Evolutionary conservation across 2,888 invertebrate species (phyloP), one percentile per base, ranked within the genome.

Genomic region (Caenorhabditis sinica): DNA sequence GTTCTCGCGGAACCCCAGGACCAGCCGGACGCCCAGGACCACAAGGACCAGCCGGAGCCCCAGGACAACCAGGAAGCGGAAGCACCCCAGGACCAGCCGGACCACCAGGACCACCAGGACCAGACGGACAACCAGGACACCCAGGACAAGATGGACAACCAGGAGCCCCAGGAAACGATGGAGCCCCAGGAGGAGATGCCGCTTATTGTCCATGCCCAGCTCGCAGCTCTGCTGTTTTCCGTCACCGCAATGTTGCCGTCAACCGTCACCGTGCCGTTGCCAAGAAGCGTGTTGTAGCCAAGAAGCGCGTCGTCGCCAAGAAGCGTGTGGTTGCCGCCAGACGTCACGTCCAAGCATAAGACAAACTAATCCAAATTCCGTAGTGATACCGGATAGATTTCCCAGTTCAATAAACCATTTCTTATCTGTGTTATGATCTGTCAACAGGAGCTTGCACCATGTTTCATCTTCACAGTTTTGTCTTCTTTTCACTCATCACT

Each of bases 61-160:
- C 81, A 68, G 86, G 84, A 85, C 58, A 68, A 28, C 75, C 77
- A 74, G 86, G 86, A 76, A 66, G 72, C 25, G 69, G 76, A 71
- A 81, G 82, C 84, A 65, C 74, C 15, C 53, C 77, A 63, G 86
- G 86, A 82, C 77, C 84, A 72, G 60, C 73, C 33, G 86, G 86
- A 80, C 77, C 69, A 75, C 75, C 79, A 74, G 84, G 86, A 73
- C 76, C 68, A 73, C 85, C 87, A 72, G 87, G 85, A 80, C 61
- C 72, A 56, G 76, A 77, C 69, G 86, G 83, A 84, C 75, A 81
- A 43, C 79, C 79, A 68, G 86, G 84, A 75, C 61, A 76, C 23
- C 83, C 83, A 79, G 86, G 86, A 83, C 71, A 72, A 43, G 72
- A 74, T 40, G 86, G 85, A 73, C 69, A 75, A 9, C 77, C 81